A percentile compares a stretch with the other conserved stretches of the same genome.
Evolutionary conservation across 1,140 invertebrate genomes (phyloP).

Genomic region (Drosophila nebulosa): DNA sequence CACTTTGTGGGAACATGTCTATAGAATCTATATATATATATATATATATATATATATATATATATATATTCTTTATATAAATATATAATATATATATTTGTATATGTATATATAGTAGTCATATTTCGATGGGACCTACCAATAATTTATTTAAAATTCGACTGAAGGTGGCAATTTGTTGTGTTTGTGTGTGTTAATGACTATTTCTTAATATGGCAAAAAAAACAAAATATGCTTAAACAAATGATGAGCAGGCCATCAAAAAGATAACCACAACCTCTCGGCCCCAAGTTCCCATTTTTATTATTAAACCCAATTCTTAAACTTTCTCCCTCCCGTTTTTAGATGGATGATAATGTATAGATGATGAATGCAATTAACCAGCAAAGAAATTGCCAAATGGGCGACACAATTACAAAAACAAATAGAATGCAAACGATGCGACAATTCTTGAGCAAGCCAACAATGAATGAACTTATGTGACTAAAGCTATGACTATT

Average conservation of each 20-base stretch:
- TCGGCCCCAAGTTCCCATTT: background rate
- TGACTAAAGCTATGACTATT: constrained; percentile 33
- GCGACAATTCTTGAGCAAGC: constrained; percentile 69
- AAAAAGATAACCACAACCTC: background rate
- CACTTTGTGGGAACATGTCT: constrained; percentile 11
- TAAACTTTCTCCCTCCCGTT: background rate
- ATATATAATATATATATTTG: too few relatives aligned
- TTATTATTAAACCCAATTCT: background rate
- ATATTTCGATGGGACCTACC: constrained; percentile 46
- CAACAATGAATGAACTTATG: constrained; percentile 64
- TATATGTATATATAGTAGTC: background rate
- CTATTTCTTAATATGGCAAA: constrained; percentile 24
- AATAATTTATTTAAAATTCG: constrained; percentile 26
- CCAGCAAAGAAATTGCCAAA: constrained; percentile 60
- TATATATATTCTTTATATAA: too few relatives aligned
- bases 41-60: constrained; percentile 10
- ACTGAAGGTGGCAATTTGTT: constrained; percentile 9
- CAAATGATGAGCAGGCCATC: background rate
- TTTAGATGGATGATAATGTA: constrained; percentile 33
- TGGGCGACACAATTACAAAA: constrained; percentile 51
- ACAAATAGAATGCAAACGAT: constrained; percentile 66
- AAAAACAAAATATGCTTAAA: constrained; percentile 28
- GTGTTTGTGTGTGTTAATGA: background rate
- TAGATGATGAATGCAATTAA: constrained; percentile 32
- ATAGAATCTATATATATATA: constrained; percentile 17